Conservation (phyloP, 2,797 vertebrate species). For the Poeciliopsis turneri region DNA sequence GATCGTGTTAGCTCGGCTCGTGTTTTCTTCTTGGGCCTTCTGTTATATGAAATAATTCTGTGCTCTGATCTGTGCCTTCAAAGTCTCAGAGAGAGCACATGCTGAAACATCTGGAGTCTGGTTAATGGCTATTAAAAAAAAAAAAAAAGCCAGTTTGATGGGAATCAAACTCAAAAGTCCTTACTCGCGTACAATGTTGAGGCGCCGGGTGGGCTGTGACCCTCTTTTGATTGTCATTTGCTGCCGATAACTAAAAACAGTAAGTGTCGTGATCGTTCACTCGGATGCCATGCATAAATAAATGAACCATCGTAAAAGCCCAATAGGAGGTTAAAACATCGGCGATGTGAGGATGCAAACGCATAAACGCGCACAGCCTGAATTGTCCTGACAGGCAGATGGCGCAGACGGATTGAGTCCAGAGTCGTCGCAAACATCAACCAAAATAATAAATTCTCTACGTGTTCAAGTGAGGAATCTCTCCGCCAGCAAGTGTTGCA, state of each 20-base stretch:
- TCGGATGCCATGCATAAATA: conserved; percentile 21
- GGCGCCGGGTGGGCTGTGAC: conserved; percentile 68
- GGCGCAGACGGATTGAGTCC: conserved; percentile 56
- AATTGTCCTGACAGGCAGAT: conserved; percentile 61
- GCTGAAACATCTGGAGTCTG: conserved; percentile 80
- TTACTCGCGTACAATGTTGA: conserved; percentile 53
- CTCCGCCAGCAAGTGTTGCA: conserved; percentile 67
- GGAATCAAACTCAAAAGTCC: conserved; percentile 74
- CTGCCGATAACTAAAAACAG: conserved; percentile 53
- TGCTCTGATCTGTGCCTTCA: conserved; percentile 79
- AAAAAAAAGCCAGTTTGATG: conserved; percentile 72
- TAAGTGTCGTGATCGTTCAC: conserved; percentile 24
- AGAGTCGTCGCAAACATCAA: conserved; percentile 60
- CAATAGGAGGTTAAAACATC: conserved; percentile 28
- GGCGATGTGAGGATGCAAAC: conserved; percentile 20
- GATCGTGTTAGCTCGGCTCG: conserved; percentile 42
- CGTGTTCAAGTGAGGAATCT: conserved; percentile 35
- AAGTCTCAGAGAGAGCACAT: conserved; percentile 79
- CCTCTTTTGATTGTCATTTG: conserved; percentile 63
- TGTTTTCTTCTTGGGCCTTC: conserved; percentile 60
- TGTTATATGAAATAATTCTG: conserved; percentile 78
- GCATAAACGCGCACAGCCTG: conserved; percentile 11
- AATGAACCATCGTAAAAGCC: conserved; percentile 45
- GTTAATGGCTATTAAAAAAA: conserved; percentile 77
- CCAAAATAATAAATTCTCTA: conserved; percentile 66